phyloP scores from a whole-genome alignment of 2,888 invertebrate genomes.

The Acholoe squamosa region DNA sequence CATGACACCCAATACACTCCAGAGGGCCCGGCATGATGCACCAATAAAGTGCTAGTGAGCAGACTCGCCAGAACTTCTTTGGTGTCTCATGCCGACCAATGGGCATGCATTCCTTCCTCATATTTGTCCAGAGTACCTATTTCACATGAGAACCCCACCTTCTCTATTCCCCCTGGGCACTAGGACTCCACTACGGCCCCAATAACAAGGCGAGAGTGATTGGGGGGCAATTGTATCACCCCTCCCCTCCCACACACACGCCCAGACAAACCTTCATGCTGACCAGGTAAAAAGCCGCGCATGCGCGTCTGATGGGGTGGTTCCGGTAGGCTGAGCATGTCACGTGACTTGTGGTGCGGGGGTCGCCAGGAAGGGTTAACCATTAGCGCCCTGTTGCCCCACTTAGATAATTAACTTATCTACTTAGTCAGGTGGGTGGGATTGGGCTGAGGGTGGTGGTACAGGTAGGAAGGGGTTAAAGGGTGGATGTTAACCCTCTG shows the following conservation, averaged over 20 bases:
- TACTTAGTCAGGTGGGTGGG: not conserved
- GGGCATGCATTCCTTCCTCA: too few species aligned
- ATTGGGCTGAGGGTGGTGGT: not conserved
- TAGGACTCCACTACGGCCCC: not conserved
- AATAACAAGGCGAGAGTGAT: slow-evolving; percentile 38
- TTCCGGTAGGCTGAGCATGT: not conserved
- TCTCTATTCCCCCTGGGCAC: not conserved
- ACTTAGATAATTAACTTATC: slow-evolving; percentile 44
- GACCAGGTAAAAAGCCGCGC: slow-evolving; percentile 13
- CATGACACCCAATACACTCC: too few species aligned
- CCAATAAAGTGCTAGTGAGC: too few species aligned
- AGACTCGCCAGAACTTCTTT: too few species aligned
- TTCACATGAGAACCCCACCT: not conserved
- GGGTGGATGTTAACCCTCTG: too few species aligned
- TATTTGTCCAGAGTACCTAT: too few species aligned
- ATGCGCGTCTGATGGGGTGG: not conserved
- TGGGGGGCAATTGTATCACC: slow-evolving; percentile 36
- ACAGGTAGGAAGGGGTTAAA: not conserved
- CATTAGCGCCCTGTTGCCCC: slow-evolving; percentile 25
- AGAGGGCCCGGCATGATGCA: too few species aligned
- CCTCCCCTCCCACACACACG: not conserved
- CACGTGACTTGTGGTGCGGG: slow-evolving; percentile 33
- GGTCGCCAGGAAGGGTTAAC: slow-evolving; percentile 13
- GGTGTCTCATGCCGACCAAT: too few species aligned
- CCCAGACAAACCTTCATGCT: not conserved